Evolutionary conservation across 2,888 invertebrate genomes (phyloP).

Genomic region (Lapara coniferarum): DNA sequence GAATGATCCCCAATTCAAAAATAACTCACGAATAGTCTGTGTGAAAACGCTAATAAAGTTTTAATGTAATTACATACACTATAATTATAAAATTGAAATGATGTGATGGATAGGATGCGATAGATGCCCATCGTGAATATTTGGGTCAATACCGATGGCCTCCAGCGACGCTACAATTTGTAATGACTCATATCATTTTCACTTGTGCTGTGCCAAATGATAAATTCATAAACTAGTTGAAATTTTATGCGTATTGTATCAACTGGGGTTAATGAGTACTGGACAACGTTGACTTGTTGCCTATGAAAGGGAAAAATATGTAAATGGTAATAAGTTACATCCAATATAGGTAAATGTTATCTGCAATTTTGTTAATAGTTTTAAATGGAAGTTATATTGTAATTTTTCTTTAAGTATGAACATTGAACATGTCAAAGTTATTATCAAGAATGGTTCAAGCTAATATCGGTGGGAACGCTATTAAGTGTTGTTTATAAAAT

Average conservation of each 20-base stretch:
- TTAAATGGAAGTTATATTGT: no score
- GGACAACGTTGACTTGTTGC: neutral
- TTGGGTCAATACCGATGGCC: conserved; percentile 68
- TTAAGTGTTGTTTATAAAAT: no score
- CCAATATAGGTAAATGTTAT: no score
- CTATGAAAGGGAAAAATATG: neutral
- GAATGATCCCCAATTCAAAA: neutral
- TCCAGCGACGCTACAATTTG: conserved; percentile 49
- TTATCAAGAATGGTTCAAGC: no score
- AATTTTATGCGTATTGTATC: conserved; percentile 16
- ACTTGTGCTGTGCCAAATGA: conserved; percentile 34
- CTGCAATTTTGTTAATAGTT: no score
- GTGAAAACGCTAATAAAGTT: neutral
- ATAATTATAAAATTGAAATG: conserved; percentile 28
- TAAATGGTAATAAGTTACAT: neutral
- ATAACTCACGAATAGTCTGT: no score
- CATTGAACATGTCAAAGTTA: no score
- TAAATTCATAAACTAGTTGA: conserved; percentile 31
- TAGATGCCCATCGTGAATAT: conserved; percentile 51
- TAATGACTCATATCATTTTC: conserved; percentile 41
- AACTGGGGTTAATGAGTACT: conserved; percentile 14
- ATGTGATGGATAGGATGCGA: conserved; percentile 46
- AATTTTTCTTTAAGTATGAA: no score
- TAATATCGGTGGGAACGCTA: no score
- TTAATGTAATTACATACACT: conserved; percentile 11